Percentiles rank a stretch among this genome's conserved stretches.
phyloP scores from a whole-genome alignment of 2,113 vertebrate genomes.

The Dendropsophus ebraccatus region DNA sequence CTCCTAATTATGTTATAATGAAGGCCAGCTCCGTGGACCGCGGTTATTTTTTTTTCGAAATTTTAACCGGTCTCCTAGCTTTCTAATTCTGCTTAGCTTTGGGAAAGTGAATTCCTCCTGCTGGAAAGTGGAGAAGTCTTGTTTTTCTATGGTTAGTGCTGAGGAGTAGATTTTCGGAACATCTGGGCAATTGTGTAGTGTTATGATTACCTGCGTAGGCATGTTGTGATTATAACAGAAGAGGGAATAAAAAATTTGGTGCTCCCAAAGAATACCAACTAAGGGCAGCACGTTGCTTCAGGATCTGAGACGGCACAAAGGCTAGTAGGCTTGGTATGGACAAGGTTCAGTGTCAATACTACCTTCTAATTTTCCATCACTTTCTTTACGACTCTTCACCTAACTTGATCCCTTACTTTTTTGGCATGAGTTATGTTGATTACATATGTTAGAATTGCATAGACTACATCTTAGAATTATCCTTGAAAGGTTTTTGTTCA shows the following conservation, averaged over 20 bases:
- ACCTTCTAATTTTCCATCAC: background rate
- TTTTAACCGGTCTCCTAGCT: slow-evolving; percentile 24
- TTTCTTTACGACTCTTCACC: background rate
- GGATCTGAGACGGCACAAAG: background rate
- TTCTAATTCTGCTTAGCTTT: slow-evolving; percentile 55
- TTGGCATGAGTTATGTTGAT: background rate
- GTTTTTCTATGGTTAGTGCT: slow-evolving; percentile 54
- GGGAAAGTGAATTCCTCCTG: slow-evolving; percentile 50
- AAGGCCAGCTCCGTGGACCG: background rate
- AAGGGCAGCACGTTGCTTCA: slow-evolving; percentile 48
- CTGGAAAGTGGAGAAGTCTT: slow-evolving; percentile 52
- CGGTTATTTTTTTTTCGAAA: slow-evolving; percentile 38
- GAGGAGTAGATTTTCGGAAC: slow-evolving; percentile 55
- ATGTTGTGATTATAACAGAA: slow-evolving; percentile 50
- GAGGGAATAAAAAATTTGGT: slow-evolving; percentile 11
- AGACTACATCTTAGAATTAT: background rate
- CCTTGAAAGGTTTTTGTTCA: background rate
- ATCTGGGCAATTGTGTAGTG: slow-evolving; percentile 53
- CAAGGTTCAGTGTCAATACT: background rate
- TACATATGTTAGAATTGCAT: background rate
- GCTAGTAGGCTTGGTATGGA: background rate
- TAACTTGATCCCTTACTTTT: slow-evolving; percentile 9
- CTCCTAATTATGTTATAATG: slow-evolving; percentile 55
- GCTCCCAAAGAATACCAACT: slow-evolving; percentile 20
- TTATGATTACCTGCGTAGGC: slow-evolving; percentile 45